Evolutionary conservation across 2,888 invertebrate species (phyloP), one percentile per base, ranked within the genome.

Genomic region (Corbicula japonica): DNA sequence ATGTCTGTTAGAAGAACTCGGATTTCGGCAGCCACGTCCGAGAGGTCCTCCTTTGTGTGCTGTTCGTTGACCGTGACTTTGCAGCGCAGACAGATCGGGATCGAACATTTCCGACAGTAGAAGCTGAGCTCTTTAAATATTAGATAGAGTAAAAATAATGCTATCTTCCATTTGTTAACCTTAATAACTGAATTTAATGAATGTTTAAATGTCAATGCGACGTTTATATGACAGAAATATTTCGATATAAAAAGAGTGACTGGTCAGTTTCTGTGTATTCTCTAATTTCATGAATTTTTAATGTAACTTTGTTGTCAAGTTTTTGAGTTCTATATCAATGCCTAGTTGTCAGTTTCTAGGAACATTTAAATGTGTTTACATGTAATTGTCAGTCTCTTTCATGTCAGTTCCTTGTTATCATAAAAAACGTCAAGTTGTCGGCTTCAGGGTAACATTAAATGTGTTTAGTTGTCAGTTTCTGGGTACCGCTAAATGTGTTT

Each of bases 31-130:
- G 84, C 86, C 12, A 84, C 84, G 26, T 86, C 86, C 5, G 76
- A 74, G 2, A 86, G 72, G 52, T 84, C 86, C 23, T 80, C 78
- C 21, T 69, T 86, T 21, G 73, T 58, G 60, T 86, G 86, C 41
- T 84, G 84, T 58, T 86, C 86, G 63, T 86, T 84, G 26, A 77
- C 70, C 23, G 86, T 86, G 21, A 86, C 84, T 68, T 86, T 86
- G 54, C 86, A 86, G 12, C 86, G 76, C 6, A 86, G 76, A 56
- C 86, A 86, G 28, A 86, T 83, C 15, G 84, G 84, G 12, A 79
- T 71, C 48, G 61, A 30, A 54, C 86, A 86, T 60, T 81, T 78
- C 52, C 79, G 70, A 69, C 86, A 86, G 68, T 81, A 86, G 61
- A 86, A 84, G 3, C 78, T 76, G 3, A 86, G 66, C 73, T 86